Base-by-base conservation (phyloP, 2,888 invertebrate species). In the Oxytorus armatus region DNA sequence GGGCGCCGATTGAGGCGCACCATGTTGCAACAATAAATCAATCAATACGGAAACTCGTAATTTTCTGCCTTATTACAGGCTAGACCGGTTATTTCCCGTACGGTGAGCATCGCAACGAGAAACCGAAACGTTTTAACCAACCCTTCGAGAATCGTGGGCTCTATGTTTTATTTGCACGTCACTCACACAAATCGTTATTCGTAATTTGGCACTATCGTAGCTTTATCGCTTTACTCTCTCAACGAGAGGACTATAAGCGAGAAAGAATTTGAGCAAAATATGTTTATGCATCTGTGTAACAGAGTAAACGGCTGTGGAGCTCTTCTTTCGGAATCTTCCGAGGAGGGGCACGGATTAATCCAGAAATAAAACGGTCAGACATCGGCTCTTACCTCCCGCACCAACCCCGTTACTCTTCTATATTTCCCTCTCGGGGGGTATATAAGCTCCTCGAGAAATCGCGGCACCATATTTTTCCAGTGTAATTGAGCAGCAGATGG, bases 401-500 rank as follows among this genome's bases (percentile, higher is more conserved):
- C n/a, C n/a, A 29, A 51, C 55, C 59, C 25, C 7, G 8, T 78
- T 18, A 1, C 82, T 73, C 74, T 79, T 68, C 79, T 79, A 57
- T 61, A 55, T 70, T 25, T 55, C 42, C 81, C 59, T 51, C 25
- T 55, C 42, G 11, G 7, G 33, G 25, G 10, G n/a, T 18, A 29
- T 69, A 55, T 36, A 63, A 14, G 63, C 33, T 73, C 42, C 42
- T 11, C 25, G 51, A 51, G 59, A 59, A 75, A 79, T 69, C 66
- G 66, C 59, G 39, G 57, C 51, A 47, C 72, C 76, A 68, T 68
- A 63, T 68, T 73, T 72, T 80, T 72, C 55, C 66, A 42, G 66
- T 25, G 53, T 72, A 76, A 72, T 80, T 72, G 76, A 68, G 70
- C 70, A 55, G 79, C 79, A 80, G 79, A 76, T 80, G 79, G 75